Evolutionary conservation across 2,888 invertebrate genomes (phyloP), one percentile per base, ranked within the genome.

Genomic region (Noctua fimbriata): DNA sequence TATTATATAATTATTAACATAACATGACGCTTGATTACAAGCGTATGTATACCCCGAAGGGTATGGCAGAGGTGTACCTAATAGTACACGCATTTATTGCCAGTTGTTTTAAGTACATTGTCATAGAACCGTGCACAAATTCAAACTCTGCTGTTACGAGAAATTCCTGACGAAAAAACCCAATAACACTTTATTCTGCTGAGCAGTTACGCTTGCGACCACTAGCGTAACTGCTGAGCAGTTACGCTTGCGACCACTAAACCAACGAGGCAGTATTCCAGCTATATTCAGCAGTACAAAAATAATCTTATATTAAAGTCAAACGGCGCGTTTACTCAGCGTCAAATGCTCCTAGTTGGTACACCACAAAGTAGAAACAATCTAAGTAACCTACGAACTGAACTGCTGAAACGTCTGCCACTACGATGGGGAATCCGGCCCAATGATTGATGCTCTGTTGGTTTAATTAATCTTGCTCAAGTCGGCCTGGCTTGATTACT

Each of bases 381-480:
- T 87, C 85, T 85, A 89, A 91, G 88, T 90, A 89, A 91, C 91
- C 85, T 85, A 86, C 89, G 84, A 89, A 91, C 89, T 91, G 89
- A 89, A 90, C 84, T 91, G 90, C 89, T 92, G 90, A 90, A 92
- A 87, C 90, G 92, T 91, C 92, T 92, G 90, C 90, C 89, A 88
- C 89, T 89, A 87, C 88, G 87, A 87, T 90, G 88, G 87, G 91
- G 92, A 93, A 93, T 94, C 92, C 85, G 90, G 89, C 87, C 89
- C 93, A 94, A 95, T 96, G 96, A 96, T 96, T 95, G 95, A 96
- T 96, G 95, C 91, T 91, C 92, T 88, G 88, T 89, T 87, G 91
- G 92, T 92, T 95, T 95, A 95, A 96, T 96, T 96, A 96, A 96
- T 96, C 96, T 95, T 95, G 91, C 93, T 95, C 95, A 95, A 93